Base-by-base conservation (phyloP, 2,113 vertebrate genomes). In the Melanotaenia duboulayi region DNA sequence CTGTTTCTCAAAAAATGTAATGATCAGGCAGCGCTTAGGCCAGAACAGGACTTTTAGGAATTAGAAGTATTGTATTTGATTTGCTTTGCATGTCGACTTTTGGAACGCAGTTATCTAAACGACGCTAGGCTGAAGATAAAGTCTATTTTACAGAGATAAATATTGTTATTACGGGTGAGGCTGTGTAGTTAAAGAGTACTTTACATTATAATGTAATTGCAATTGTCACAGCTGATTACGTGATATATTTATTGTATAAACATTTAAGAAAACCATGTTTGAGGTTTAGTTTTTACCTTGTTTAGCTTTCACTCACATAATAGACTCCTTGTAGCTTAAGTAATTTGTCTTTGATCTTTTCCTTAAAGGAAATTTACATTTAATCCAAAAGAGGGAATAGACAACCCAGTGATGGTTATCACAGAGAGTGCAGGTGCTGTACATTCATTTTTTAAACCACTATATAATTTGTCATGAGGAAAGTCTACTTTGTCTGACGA, bases 311-410 rank as follows among this genome's bases (percentile, higher is more conserved):
- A 16, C 3, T 4, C 40, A 2, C 16, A 42, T 42, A 16, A 42
- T 42, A 42, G 40, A 42, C 3, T 42, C 2, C 16, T 46, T n/a
- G 17, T 4, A 48, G 17, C 7, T 48, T 4, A 5, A 48, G 17
- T n/a, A 11, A 48, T n/a, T n/a, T n/a, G 17, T 61, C 1, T 73
- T 7, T 5, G 2, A 32, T 61, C 4, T 73, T 83, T 52, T 11
- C 32, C 83, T 37, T 90, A 52, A 40, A 98, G 96, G 88, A 97
- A 93, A 85, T 98, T 96, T 87, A 92, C 90, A 74, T 98, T 99
- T 87, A 95, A 97, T 91, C 95, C 96, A 4, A 97, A 95, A 88
- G 91, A 95, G 77, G 97, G 97, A 64, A 96, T 99, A 6, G 97
- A 99, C 88, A 99, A 99, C 87, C 97, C 97, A 57, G 94, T 89